Evolutionary conservation across 2,888 invertebrate species (phyloP), one percentile per base, ranked within the genome.

Genomic region (Catotricha subobsoleta): DNA sequence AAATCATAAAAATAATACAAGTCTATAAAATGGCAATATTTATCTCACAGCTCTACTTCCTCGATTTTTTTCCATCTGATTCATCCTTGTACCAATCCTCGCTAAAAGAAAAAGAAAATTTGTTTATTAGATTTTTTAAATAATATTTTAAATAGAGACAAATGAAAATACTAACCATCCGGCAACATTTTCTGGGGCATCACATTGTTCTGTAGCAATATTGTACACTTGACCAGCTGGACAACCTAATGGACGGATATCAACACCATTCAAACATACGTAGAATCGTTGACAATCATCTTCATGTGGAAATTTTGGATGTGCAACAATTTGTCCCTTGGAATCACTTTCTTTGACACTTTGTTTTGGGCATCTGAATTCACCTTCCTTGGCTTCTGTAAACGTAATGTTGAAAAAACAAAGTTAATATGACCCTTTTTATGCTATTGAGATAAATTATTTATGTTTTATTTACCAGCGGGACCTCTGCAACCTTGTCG

Each of bases 81-180:
- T 82, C 82, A n/a, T 84, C 83, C 64, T 84, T 84, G 72, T 83
- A 87, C 86, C 86, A 87, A 57, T 87, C 82, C 73, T 86, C 84
- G 54, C 81, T 74, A 64, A 39, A 63, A 67, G 58, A 47, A 55
- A 50, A 46, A 46, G 46, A 49, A 49, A 21, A 44, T 45, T 7
- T 34, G 34, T 2, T 4, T 9, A 33, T 33, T 33, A 8, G 8
- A 10, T 25, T 18, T 3, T 6, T 10, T 18, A 4, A 15, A 10
- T 10, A 30, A 40, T 15, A 9, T 28, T 30, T 34, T 27, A 30
- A 7, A 23, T 40, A 20, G 37, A 42, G 34, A 34, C 40, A 38
- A 19, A 33, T 27, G 23, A 43, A 30, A 41, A 7, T 37, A 63
- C 74, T 68, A 55, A 84, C 84, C 90, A 90, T 70, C 86, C 87